Conservation (phyloP, 2,113 vertebrate genomes). For the Ochotona princeps region DNA sequence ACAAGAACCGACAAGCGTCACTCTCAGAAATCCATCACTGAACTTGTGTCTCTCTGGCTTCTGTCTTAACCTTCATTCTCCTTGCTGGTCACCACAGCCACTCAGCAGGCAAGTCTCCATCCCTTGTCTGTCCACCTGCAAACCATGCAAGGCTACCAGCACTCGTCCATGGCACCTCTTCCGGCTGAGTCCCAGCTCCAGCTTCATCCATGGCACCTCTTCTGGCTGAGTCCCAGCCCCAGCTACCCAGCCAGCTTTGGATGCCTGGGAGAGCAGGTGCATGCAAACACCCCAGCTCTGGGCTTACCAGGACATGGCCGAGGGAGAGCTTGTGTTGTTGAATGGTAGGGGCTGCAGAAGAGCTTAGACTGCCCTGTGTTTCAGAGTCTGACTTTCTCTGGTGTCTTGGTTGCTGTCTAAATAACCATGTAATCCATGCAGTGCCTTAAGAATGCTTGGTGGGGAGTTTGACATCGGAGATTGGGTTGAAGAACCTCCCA, state of each 20-base stretch:
- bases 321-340: not conserved
- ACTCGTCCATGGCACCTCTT: no score
- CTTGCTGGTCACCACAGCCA: not conserved
- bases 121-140: not conserved
- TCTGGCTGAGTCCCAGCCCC: not conserved
- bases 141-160: no score
- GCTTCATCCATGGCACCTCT: not conserved
- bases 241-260: not conserved
- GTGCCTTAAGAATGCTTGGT: not conserved
- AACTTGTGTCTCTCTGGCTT: not conserved
- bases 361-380: no score
- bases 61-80: not conserved
- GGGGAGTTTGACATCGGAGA: no score
- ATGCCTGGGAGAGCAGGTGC: no score
- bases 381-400: not conserved
- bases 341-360: not conserved
- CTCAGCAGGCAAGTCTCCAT: not conserved
- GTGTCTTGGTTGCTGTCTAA: not conserved
- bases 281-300: no score
- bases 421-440: not conserved
- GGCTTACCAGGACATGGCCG: not conserved
- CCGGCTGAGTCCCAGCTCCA: not conserved
- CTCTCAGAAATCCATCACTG: not conserved
- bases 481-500: no score
- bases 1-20: not conserved